phyloP scores from a whole-genome alignment of 2,113 vertebrate genomes.

The Apteryx mantelli region DNA sequence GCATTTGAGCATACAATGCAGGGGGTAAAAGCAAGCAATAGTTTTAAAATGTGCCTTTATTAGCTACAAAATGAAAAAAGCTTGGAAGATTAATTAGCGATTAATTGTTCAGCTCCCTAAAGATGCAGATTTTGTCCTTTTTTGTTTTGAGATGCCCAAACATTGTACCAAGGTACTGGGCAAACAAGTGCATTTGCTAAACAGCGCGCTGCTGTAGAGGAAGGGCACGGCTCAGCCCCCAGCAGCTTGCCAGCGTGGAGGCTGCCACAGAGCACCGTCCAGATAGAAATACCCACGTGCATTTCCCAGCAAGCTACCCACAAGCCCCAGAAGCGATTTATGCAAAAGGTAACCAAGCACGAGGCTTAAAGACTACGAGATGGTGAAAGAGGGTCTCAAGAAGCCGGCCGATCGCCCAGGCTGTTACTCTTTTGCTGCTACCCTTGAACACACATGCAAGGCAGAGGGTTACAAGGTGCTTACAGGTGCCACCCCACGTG shows the following conservation, averaged over 20 bases:
- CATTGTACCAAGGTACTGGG: neutral
- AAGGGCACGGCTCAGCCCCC: neutral
- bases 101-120: neutral
- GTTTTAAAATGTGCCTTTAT: neutral
- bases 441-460: neutral
- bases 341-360: neutral
- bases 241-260: neutral
- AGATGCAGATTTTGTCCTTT: neutral
- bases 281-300: neutral
- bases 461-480: neutral
- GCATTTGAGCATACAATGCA: neutral
- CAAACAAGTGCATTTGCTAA: neutral
- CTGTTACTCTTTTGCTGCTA: neutral
- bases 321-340: neutral
- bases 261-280: neutral
- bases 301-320: neutral
- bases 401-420: neutral
- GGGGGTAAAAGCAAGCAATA: neutral
- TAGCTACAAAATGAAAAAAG: neutral
- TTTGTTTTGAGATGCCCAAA: neutral
- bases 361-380: neutral
- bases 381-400: neutral
- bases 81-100: neutral
- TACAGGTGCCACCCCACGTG: neutral
- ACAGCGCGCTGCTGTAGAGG: neutral